Evolutionary conservation across 2,888 invertebrate genomes (phyloP).

Genomic region (Artemia sinica): DNA sequence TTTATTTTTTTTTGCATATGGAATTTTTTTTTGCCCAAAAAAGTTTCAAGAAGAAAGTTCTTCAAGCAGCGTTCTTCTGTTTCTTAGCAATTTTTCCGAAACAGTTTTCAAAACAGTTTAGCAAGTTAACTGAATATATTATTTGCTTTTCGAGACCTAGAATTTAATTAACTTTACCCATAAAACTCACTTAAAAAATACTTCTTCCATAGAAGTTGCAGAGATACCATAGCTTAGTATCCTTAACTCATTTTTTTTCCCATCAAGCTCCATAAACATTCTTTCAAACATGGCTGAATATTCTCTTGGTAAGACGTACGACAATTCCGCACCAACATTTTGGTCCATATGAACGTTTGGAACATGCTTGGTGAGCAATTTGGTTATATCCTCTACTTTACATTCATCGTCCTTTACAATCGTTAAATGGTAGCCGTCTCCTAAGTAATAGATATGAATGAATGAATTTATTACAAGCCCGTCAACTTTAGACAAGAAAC

Average conservation of each 20-base stretch:
- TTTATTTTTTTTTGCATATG: no score
- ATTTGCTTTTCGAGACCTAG: no score
- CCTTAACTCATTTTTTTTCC: conserved; percentile 30
- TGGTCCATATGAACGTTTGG: conserved; percentile 28
- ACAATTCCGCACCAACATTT: conserved; percentile 19
- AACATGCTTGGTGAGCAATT: conserved; percentile 31
- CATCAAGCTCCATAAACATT: conserved; percentile 33
- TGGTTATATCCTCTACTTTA: conserved; percentile 26
- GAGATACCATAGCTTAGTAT: conserved; percentile 40
- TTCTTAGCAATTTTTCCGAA: no score
- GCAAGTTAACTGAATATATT: no score
- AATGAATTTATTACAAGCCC: no score
- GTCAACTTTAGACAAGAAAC: no score
- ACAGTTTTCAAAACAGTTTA: no score
- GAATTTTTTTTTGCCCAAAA: no score
- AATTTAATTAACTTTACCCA: not conserved
- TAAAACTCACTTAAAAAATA: conserved; percentile 36
- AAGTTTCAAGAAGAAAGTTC: no score
- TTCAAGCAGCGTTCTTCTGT: no score
- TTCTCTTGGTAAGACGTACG: conserved; percentile 28
- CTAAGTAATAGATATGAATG: not conserved
- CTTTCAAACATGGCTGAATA: conserved; percentile 26
- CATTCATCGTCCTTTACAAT: conserved; percentile 15
- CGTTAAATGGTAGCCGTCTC: not conserved
- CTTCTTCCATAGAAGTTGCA: conserved; percentile 44